Evolutionary conservation across 2,888 invertebrate species (phyloP).

Genomic region (Cybosia mesomella): DNA sequence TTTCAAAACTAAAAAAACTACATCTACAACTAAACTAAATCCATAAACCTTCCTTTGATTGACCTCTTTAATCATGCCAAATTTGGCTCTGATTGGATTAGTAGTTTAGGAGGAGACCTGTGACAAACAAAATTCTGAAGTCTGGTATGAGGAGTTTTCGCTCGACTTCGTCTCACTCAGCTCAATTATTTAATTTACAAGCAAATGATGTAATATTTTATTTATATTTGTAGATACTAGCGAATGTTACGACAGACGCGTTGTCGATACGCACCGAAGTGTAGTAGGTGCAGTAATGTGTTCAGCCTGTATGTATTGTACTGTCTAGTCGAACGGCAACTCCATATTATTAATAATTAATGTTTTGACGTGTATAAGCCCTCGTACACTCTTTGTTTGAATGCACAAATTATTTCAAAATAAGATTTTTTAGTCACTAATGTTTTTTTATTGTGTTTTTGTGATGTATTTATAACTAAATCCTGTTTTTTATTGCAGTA

Average conservation of each 20-base stretch:
- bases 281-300: constrained; percentile 42
- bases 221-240: too few species aligned
- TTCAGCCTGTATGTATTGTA: constrained; percentile 51
- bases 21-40: too few species aligned
- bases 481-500: constrained; percentile 39
- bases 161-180: too few species aligned
- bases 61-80: too few species aligned
- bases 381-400: constrained; percentile 33
- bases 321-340: constrained; percentile 70
- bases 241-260: not conserved
- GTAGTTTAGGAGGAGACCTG: too few species aligned
- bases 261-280: constrained; percentile 9
- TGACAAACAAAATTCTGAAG: too few species aligned
- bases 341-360: constrained; percentile 54
- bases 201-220: too few species aligned
- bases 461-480: constrained; percentile 49
- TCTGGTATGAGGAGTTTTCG: too few species aligned
- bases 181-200: too few species aligned
- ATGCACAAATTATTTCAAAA: constrained; percentile 52
- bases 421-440: constrained; percentile 47
- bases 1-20: too few species aligned
- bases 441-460: constrained; percentile 47
- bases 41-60: too few species aligned
- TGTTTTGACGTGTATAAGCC: constrained; percentile 44
- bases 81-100: too few species aligned